Evolutionary conservation across 2,888 invertebrate genomes (phyloP), one percentile per base, ranked within the genome.

Genomic region (Amphiduros pacificus): DNA sequence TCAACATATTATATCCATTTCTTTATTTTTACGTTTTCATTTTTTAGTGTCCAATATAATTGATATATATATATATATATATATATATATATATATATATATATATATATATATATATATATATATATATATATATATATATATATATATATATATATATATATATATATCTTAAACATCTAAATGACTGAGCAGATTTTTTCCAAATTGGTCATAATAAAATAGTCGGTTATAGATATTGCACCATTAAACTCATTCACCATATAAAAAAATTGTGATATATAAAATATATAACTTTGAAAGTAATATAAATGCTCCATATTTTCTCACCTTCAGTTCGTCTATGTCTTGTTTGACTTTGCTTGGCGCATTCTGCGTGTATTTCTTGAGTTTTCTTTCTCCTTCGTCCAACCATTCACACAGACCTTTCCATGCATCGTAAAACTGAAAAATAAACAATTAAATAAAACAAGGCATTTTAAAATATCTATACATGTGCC

Each of bases 361-460:
- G 28, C 60, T 49, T 2, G 62, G 54, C 17, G 59, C 52, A 26
- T 58, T 60, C 11, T 24, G 55, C 11, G 71, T 59, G 44, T 74
- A 72, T 29, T 68, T 68, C 60, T 71, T 71, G 55, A 81, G 65
- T 20, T 68, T 73, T 24, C 67, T 63, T 32, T 80, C 73, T 59
- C 75, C 75, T 1, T 77, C 76, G 60, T 80, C 79, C 63, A 81
- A 63, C 82, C 82, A 82, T 56, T 77, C 77, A 70, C 76, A 74
- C 20, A 81, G 72, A 4, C 71, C 66, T 63, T 74, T 75, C 81
- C 81, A 82, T 3, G 77, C 71, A 62, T 80, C 79, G 50, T 80
- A 73, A 67, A 82, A 82, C 81, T 82, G 71, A 40, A 67, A 66
- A 53, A 17, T 53, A 56, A 49, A 62, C n/a, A 58, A 49, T 14